Evolutionary conservation across 1,140 invertebrate genomes (phyloP).

Genomic region (Goniozus legneri): DNA sequence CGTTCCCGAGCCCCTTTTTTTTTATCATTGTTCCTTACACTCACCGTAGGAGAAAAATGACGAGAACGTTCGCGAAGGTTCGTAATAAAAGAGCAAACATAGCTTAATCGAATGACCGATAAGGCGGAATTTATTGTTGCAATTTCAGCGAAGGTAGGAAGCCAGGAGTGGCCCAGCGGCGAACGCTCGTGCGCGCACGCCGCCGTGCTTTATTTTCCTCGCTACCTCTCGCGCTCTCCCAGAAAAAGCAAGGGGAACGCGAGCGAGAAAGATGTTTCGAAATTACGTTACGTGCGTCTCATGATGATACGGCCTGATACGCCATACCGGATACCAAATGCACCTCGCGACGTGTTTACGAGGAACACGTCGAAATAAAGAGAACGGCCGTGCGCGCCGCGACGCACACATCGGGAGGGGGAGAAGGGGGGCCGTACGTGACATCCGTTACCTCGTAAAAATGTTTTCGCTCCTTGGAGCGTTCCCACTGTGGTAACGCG

Average conservation of each 20-base stretch:
- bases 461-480: neutral
- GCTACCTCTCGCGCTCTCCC: too few relatives aligned
- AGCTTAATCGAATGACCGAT: neutral
- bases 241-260: too few relatives aligned
- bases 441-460: neutral
- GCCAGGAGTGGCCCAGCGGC: too few relatives aligned
- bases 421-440: neutral
- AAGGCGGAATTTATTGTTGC: neutral
- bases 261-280: neutral
- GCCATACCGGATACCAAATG: neutral
- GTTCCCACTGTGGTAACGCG: too few relatives aligned
- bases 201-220: too few relatives aligned
- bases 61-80: neutral
- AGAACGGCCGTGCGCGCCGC: neutral
- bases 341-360: neutral
- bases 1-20: too few relatives aligned
- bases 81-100: neutral
- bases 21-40: too few relatives aligned
- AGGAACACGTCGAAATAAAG: conserved; percentile 1
- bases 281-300: neutral
- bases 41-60: too few relatives aligned
- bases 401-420: neutral
- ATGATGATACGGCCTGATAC: neutral
- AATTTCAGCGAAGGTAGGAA: too few relatives aligned
- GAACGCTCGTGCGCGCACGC: too few relatives aligned